A percentile compares a stretch with the other conserved stretches of the same genome.
Evolutionary conservation across 2,797 vertebrate genomes (phyloP).

Genomic region (Clarias laeviceps): DNA sequence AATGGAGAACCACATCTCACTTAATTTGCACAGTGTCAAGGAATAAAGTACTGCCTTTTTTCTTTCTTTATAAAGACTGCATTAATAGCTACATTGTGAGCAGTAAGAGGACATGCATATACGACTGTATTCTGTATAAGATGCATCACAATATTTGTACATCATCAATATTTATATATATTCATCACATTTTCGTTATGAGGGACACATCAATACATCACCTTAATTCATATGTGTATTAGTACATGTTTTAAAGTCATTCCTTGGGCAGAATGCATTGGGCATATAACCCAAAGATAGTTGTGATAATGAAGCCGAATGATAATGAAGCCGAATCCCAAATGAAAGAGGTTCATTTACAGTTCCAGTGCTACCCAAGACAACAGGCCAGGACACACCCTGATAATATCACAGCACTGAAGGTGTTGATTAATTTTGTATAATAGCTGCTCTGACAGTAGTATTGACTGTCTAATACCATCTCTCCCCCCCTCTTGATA

Average conservation of each 20-base stretch:
- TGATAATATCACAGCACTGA: not conserved
- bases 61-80: not conserved
- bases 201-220: not conserved
- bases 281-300: not conserved
- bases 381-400: not conserved
- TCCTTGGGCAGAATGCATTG: not conserved
- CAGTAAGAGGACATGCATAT: not conserved
- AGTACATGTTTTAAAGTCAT: not conserved
- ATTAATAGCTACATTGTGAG: not conserved
- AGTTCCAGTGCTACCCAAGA: not conserved
- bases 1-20: not conserved
- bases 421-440: not conserved
- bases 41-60: not conserved
- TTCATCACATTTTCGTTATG: too few species aligned
- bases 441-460: not conserved
- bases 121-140: not conserved
- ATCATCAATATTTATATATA: too few species aligned
- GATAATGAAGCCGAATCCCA: not conserved
- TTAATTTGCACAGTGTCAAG: not conserved
- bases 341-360: not conserved
- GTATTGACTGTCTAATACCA: not conserved
- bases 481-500: too few species aligned
- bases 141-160: not conserved
- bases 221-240: not conserved
- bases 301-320: not conserved